Percentiles rank a stretch among this genome's conserved stretches.
phyloP scores from a whole-genome alignment of 2,888 invertebrate genomes.

The Laspeyria flexula region DNA sequence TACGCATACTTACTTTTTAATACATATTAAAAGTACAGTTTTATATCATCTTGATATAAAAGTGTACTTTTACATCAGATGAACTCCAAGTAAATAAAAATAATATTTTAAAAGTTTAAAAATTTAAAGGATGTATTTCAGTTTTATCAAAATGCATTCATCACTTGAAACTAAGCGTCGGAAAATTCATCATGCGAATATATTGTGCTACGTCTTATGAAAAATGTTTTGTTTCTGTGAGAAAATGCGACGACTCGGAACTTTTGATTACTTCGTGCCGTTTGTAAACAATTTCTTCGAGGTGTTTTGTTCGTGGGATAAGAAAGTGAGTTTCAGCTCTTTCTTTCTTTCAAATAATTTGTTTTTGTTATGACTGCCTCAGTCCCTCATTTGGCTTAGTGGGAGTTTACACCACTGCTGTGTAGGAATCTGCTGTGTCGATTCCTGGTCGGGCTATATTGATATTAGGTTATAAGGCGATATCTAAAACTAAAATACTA shows the following conservation, averaged over 20 bases:
- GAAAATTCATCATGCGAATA: slow-evolving; percentile 30
- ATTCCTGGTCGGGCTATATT: too few species aligned
- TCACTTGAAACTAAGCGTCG: slow-evolving; percentile 23
- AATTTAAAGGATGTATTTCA: slow-evolving; percentile 23
- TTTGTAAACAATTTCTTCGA: background rate
- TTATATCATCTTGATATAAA: too few species aligned
- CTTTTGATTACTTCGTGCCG: background rate
- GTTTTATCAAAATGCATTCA: slow-evolving; percentile 29
- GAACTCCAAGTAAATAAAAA: background rate
- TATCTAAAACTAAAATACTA: too few species aligned
- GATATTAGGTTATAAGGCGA: too few species aligned
- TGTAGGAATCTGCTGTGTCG: too few species aligned
- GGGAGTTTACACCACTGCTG: too few species aligned
- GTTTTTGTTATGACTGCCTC: too few species aligned
- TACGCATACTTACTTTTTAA: too few species aligned
- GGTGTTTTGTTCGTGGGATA: slow-evolving; percentile 1
- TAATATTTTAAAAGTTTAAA: background rate
- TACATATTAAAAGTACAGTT: too few species aligned
- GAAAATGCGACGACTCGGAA: slow-evolving; percentile 19
- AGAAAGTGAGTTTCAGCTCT: background rate
- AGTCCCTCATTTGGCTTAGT: too few species aligned
- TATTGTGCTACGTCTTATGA: slow-evolving; percentile 14
- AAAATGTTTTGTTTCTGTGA: slow-evolving; percentile 14
- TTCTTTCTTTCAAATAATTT: too few species aligned
- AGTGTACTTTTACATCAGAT: too few species aligned